These are phyloP conservation scores for Zoanthus gigantus DNA, from an alignment of 92 coral and sea anemone species.

Conservation along the genomic window DNA sequence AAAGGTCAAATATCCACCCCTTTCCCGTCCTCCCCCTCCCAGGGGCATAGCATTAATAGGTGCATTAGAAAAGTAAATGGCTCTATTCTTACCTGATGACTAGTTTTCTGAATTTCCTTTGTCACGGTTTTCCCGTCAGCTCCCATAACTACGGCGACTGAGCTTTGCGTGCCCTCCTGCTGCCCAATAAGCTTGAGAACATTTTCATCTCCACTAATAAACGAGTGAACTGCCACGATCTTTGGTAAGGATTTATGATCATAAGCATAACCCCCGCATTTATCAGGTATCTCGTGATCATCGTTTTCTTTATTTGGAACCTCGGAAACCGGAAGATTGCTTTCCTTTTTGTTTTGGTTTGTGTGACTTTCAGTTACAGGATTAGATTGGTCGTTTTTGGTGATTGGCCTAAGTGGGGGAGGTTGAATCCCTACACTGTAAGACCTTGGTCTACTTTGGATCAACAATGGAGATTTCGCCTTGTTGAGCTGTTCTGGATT, in stretches of 20 bases:
- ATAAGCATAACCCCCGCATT: slow-evolving; percentile 82
- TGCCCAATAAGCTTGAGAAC: slow-evolving; percentile 45
- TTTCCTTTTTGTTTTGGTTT: neutral
- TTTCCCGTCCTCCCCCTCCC: too few species aligned
- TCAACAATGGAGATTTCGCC: slow-evolving; percentile 3
- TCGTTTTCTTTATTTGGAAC: neutral
- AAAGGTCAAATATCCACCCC: too few species aligned
- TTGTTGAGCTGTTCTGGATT: neutral
- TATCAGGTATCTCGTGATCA: slow-evolving; percentile 32
- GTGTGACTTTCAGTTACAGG: neutral
- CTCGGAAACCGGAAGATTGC: neutral
- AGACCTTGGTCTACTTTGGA: slow-evolving; percentile 13
- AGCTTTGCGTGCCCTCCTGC: slow-evolving; percentile 14
- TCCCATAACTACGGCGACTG: slow-evolving; percentile 32
- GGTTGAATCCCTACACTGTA: slow-evolving; percentile 25
- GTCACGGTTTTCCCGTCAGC: slow-evolving; percentile 14
- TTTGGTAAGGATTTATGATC: slow-evolving; percentile 81
- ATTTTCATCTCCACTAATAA: slow-evolving; percentile 56
- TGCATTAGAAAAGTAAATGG: too few species aligned
- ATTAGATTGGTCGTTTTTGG: slow-evolving; percentile 4
- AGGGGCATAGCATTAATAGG: too few species aligned
- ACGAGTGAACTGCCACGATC: slow-evolving; percentile 88
- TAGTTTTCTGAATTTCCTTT: neutral
- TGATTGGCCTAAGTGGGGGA: slow-evolving; percentile 31
- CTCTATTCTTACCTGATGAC: slow-evolving; percentile 19